These are phyloP conservation scores for Drosophila nikananu DNA, from an alignment of 1,140 invertebrate species.

Conservation along the genomic window DNA sequence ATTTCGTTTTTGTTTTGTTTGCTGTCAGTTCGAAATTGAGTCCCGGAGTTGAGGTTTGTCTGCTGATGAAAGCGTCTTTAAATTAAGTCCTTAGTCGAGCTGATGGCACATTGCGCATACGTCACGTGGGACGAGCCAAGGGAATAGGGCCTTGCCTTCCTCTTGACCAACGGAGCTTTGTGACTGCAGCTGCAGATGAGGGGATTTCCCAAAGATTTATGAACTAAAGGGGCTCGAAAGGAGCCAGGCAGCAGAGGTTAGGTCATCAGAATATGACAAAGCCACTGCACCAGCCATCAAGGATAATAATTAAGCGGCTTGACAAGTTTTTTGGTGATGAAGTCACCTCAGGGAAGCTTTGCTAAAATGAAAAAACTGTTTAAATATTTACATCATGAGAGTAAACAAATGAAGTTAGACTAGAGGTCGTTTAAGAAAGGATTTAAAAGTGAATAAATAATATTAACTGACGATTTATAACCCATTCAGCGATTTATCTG, in stretches of 20 bases:
- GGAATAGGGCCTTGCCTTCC: not conserved
- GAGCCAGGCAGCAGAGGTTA: not conserved
- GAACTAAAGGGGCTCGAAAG: constrained; percentile 6
- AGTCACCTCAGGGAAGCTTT: not conserved
- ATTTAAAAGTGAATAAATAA: not conserved
- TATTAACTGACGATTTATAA: not conserved
- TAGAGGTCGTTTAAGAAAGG: not conserved
- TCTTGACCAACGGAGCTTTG: constrained; percentile 33
- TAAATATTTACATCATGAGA: not conserved
- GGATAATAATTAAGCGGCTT: constrained; percentile 18
- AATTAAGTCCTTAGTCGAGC: constrained; percentile 44
- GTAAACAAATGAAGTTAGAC: not conserved
- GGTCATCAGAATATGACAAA: constrained; percentile 28
- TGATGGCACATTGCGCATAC: constrained; percentile 46
- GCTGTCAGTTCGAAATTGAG: constrained; percentile 25
- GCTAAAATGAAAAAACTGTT: not conserved
- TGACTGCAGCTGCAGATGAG: constrained; percentile 41
- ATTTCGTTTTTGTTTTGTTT: constrained; percentile 24
- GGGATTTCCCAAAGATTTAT: constrained; percentile 42
- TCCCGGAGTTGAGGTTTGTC: constrained; percentile 8
- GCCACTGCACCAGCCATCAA: constrained; percentile 8
- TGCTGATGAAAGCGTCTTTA: constrained; percentile 55
- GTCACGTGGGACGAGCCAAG: constrained; percentile 31
- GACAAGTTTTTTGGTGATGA: not conserved
- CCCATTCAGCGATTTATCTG: not conserved